Conservation (phyloP, 1,140 invertebrate species). For the Metaphire vulgaris region DNA sequence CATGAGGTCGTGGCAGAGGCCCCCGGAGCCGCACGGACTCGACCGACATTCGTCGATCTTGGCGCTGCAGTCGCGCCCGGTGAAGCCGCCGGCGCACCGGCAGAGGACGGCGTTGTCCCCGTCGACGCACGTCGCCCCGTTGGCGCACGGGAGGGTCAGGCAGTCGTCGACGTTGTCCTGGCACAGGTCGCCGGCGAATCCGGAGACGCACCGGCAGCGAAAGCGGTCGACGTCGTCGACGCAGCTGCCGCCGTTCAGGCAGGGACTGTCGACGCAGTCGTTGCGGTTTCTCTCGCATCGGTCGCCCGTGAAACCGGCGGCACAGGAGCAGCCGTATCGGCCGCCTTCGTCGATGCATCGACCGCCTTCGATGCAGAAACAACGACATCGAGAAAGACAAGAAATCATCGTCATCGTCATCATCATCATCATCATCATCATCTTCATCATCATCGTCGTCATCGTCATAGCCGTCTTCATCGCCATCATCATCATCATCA, state of each 20-base stretch:
- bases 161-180: conserved; percentile 76
- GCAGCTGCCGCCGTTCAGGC: conserved; percentile 20
- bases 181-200: conserved; percentile 74
- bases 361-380: conserved; percentile 64
- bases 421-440: too few species aligned
- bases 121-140: conserved; percentile 68
- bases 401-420: too few species aligned
- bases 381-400: too few species aligned
- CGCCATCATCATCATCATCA: too few species aligned
- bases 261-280: neutral
- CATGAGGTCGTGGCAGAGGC: conserved; percentile 55
- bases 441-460: too few species aligned
- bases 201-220: conserved; percentile 69
- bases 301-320: neutral
- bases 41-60: conserved; percentile 65
- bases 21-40: conserved; percentile 34
- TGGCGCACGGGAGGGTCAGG: conserved; percentile 31
- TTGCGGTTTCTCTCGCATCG: neutral
- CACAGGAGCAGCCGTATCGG: conserved; percentile 18
- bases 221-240: conserved; percentile 6
- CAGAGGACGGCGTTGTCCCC: conserved; percentile 35
- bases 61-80: conserved; percentile 24
- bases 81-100: conserved; percentile 28
- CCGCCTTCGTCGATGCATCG: conserved; percentile 8
- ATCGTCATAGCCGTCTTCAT: too few species aligned